phyloP scores from a whole-genome alignment of 2,113 vertebrate species.

The Bambusicola thoracicus region DNA sequence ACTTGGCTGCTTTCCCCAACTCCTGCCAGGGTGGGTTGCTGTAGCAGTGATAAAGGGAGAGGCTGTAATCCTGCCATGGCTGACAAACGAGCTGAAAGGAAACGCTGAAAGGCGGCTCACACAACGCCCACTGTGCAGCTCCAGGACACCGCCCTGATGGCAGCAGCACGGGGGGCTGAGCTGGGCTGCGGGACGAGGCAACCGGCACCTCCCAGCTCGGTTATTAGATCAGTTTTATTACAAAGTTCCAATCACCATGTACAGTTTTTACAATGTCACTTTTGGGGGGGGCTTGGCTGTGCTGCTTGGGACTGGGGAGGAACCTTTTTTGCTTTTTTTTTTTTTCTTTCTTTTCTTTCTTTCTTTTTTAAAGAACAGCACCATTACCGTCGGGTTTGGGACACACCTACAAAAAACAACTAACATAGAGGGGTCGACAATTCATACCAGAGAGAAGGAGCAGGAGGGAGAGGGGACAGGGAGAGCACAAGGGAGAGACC shows the following conservation, averaged over 20 bases:
- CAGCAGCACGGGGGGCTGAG: background rate
- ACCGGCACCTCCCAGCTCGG: background rate
- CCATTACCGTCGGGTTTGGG: constrained; percentile 28
- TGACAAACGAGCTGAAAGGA: background rate
- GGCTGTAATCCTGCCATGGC: background rate
- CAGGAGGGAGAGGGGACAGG: background rate
- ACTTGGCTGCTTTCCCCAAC: background rate
- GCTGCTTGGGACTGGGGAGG: background rate
- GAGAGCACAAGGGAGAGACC: background rate
- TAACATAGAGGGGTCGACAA: constrained; percentile 41
- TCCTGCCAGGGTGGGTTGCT: background rate
- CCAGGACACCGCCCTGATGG: accelerated
- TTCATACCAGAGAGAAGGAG: constrained; percentile 14
- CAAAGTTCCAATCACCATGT: constrained; percentile 77
- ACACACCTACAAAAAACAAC: constrained; percentile 46
- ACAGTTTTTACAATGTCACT: constrained; percentile 77
- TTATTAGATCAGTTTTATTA: constrained; percentile 70
- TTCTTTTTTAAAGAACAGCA: constrained; percentile 57
- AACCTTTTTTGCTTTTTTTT: background rate
- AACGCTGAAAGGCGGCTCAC: background rate
- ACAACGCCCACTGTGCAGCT: accelerated
- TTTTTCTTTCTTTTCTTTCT: background rate
- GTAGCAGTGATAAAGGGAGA: background rate
- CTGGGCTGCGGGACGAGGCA: background rate
- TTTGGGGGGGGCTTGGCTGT: constrained; percentile 2